Percentiles rank a stretch among this genome's conserved stretches.
Evolutionary conservation across 2,888 invertebrate species (phyloP).

Genomic region (Sarcophaga subvicina): DNA sequence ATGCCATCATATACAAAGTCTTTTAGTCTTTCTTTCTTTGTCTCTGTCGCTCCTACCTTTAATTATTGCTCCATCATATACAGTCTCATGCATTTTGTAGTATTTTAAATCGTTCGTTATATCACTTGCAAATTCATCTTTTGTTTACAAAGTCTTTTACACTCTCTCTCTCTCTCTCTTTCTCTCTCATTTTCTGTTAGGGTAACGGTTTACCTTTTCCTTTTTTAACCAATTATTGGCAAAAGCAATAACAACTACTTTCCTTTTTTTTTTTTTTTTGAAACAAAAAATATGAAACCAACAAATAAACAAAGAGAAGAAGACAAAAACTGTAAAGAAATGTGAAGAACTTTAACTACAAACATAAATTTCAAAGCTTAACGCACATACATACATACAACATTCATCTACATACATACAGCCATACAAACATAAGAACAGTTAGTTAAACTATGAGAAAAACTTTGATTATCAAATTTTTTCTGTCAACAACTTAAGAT

Average conservation of each 20-base stretch:
- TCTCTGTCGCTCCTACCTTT: too few relatives aligned
- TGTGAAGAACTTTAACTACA: constrained; percentile 34
- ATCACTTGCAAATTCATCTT: constrained; percentile 20
- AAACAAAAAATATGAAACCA: background rate
- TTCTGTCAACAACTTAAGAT: constrained; percentile 69
- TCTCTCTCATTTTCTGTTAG: background rate
- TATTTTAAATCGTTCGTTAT: background rate
- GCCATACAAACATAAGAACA: background rate
- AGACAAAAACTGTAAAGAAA: background rate
- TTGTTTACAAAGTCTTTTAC: background rate
- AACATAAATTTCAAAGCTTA: constrained; percentile 56
- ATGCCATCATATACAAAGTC: too few relatives aligned
- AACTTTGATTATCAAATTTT: constrained; percentile 69
- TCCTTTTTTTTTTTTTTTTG: background rate
- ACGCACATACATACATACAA: constrained; percentile 58
- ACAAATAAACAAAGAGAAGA: background rate
- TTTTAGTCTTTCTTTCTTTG: too few relatives aligned
- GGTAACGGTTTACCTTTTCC: background rate
- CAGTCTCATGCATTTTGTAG: too few relatives aligned
- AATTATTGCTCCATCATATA: too few relatives aligned
- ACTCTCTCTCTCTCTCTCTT: background rate
- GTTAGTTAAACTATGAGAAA: constrained; percentile 61
- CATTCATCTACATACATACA: constrained; percentile 15
- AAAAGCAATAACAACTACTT: background rate
- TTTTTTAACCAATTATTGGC: background rate